Evolutionary conservation across 2,113 vertebrate species (phyloP).

Genomic region (Fulmarus glacialis): DNA sequence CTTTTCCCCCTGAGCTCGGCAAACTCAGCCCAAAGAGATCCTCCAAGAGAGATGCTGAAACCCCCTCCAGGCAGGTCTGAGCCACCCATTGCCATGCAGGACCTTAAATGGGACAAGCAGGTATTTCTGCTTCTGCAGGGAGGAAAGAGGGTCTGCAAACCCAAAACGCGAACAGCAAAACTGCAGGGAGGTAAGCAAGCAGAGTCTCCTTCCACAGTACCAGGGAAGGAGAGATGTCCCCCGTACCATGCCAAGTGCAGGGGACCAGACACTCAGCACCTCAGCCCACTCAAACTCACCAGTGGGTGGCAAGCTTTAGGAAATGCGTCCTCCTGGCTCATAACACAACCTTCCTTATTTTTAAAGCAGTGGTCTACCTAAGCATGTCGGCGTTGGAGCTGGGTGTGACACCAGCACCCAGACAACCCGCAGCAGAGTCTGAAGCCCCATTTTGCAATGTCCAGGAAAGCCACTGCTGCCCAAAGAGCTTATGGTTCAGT

Average conservation of each 20-base stretch:
- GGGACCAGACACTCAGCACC: neutral
- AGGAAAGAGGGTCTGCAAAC: neutral
- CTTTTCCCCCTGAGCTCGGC: neutral
- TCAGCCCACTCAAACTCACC: neutral
- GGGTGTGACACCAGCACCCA: neutral
- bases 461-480: neutral
- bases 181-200: neutral
- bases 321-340: neutral
- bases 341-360: neutral
- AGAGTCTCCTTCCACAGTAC: neutral
- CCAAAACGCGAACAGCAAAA: neutral
- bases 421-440: neutral
- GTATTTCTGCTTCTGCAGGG: neutral
- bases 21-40: neutral
- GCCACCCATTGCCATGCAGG: neutral
- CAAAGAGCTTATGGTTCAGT: neutral
- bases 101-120: neutral
- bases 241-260: rapidly evolving
- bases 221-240: neutral
- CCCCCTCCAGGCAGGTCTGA: neutral
- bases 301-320: rapidly evolving
- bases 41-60: neutral
- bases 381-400: neutral
- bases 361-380: neutral
- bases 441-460: neutral